A percentile compares a stretch with the other conserved stretches of the same genome.
Evolutionary conservation across 2,797 vertebrate genomes (phyloP).

Genomic region (Peromyscus aztecus): DNA sequence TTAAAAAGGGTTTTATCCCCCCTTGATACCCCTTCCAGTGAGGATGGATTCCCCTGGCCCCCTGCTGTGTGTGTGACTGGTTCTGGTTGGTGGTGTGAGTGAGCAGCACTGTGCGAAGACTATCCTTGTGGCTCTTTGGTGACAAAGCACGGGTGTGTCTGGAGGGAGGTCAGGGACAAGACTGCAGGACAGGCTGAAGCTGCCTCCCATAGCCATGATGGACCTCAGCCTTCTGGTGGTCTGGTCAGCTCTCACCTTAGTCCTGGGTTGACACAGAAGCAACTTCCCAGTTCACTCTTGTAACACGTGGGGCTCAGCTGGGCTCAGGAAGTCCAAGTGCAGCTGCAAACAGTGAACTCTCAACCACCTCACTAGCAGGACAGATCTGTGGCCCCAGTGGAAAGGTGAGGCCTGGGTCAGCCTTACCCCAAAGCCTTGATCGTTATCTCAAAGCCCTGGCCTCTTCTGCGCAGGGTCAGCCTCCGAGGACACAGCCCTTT

Average conservation of each 20-base stretch:
- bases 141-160: rapidly evolving
- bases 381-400: constrained; percentile 18
- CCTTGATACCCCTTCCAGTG: background rate
- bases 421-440: constrained; percentile 22
- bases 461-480: constrained; percentile 27
- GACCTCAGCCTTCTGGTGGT: no score
- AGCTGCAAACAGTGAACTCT: background rate
- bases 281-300: background rate
- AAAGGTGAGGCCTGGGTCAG: constrained; percentile 62
- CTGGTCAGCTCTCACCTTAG: background rate
- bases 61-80: rapidly evolving
- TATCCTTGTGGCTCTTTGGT: background rate
- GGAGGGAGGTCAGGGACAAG: rapidly evolving
- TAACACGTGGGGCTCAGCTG: rapidly evolving
- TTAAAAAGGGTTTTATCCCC: background rate
- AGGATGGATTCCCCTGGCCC: rapidly evolving
- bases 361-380: background rate
- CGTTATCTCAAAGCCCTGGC: constrained; percentile 18
- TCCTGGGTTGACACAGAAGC: rapidly evolving
- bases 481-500: constrained; percentile 36
- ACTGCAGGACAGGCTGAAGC: background rate
- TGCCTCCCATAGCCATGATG: background rate
- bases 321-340: background rate
- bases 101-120: background rate
- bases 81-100: rapidly evolving